Conservation (phyloP, 1,140 invertebrate species). For the Lepidostoma basale region DNA sequence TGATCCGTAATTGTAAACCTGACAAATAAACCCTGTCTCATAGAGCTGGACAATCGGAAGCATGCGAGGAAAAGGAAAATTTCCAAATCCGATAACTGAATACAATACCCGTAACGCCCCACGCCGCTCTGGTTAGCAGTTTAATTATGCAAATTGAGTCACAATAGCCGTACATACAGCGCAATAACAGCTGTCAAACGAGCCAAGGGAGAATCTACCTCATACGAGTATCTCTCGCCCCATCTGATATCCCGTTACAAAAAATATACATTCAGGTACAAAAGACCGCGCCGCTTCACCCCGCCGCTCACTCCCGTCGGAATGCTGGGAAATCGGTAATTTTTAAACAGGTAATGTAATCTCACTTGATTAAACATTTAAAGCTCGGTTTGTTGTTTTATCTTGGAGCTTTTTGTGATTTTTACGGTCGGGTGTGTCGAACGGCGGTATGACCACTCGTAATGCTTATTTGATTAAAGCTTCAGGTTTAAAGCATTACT, state of each 20-base stretch:
- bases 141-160: conserved; percentile 46
- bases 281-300: neutral
- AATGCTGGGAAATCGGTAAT: conserved; percentile 30
- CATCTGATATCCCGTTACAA: conserved; percentile 27
- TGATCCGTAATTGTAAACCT: neutral
- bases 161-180: conserved; percentile 37
- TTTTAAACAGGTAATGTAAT: conserved; percentile 41
- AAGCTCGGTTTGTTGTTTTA: conserved; percentile 32
- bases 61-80: conserved; percentile 31
- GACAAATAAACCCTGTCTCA: conserved; percentile 3
- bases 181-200: conserved; percentile 45
- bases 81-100: conserved; percentile 36
- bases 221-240: conserved; percentile 38
- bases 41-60: conserved; percentile 5
- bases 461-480: conserved; percentile 21
- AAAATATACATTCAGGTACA: conserved; percentile 7
- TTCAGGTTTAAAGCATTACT: neutral
- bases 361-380: conserved; percentile 43
- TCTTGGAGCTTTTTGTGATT: conserved; percentile 24
- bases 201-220: conserved; percentile 11
- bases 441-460: neutral
- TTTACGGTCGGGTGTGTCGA: conserved; percentile 10
- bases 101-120: conserved; percentile 31
- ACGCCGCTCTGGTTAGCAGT: conserved; percentile 21
- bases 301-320: neutral